A percentile compares a stretch with the other conserved stretches of the same genome.
These are phyloP conservation scores for Pectinophora gossypiella DNA, from an alignment of 1,140 invertebrate species.

Conservation along the genomic window DNA sequence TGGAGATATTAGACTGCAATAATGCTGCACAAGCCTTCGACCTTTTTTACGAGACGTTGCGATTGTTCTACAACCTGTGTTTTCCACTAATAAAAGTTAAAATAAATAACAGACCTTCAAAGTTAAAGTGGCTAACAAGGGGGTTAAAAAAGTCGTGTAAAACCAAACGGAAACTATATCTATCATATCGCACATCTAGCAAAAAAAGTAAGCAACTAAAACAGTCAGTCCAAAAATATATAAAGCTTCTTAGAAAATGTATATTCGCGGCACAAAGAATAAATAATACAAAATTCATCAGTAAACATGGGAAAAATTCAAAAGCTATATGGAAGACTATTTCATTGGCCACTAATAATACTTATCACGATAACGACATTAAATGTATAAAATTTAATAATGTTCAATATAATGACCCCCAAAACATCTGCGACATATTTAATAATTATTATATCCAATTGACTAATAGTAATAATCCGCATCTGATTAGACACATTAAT, in stretches of 20 bases:
- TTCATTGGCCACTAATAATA: background rate
- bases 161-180: background rate
- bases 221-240: background rate
- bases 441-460: background rate
- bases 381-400: background rate
- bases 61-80: background rate
- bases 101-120: background rate
- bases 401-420: background rate
- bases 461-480: background rate
- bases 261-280: background rate
- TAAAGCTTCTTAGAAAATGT: background rate
- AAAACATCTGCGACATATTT: background rate
- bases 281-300: background rate
- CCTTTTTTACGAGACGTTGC: background rate
- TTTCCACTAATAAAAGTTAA: background rate
- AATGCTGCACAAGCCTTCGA: background rate
- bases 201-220: background rate
- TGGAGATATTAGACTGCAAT: background rate
- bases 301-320: background rate
- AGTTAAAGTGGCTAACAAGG: background rate
- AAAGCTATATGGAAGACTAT: background rate
- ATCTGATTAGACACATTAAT: background rate
- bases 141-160: background rate
- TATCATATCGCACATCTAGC: background rate
- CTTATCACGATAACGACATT: background rate